Percentiles rank a stretch among this genome's conserved stretches.
Conservation (phyloP, 2,888 invertebrate genomes). For the Pyrgus malvae region DNA sequence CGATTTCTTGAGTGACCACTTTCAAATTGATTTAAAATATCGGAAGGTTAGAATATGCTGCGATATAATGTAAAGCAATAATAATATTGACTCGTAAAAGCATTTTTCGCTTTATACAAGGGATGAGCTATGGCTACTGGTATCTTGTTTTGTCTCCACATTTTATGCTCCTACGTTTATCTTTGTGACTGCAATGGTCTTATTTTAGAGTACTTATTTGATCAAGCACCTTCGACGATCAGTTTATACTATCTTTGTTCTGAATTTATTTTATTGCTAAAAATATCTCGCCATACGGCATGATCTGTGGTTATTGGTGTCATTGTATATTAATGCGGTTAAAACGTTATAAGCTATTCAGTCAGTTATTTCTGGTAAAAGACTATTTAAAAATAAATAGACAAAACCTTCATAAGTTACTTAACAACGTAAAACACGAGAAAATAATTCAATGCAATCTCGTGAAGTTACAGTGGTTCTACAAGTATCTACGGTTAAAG, state of each 20-base stretch:
- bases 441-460: no score
- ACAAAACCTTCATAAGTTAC: no score
- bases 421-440: no score
- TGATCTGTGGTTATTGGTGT: no score
- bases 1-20: no score
- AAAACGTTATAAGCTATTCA: no score
- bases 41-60: neutral
- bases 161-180: conserved; percentile 28
- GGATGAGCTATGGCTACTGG: conserved; percentile 55
- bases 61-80: neutral
- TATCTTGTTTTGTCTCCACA: conserved; percentile 46
- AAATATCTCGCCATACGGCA: neutral
- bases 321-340: no score
- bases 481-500: no score
- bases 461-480: no score
- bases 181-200: conserved; percentile 25
- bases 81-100: conserved; percentile 28
- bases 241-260: neutral
- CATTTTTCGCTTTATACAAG: conserved; percentile 33
- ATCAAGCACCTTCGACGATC: conserved; percentile 16
- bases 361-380: no score
- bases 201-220: conserved; percentile 22
- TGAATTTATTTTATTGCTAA: conserved; percentile 2
- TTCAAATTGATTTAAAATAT: no score
- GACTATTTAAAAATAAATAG: no score